Percentiles rank a stretch among this genome's conserved stretches.
Evolutionary conservation across 2,888 invertebrate genomes (phyloP).

Genomic region (Drosophila testacea): DNA sequence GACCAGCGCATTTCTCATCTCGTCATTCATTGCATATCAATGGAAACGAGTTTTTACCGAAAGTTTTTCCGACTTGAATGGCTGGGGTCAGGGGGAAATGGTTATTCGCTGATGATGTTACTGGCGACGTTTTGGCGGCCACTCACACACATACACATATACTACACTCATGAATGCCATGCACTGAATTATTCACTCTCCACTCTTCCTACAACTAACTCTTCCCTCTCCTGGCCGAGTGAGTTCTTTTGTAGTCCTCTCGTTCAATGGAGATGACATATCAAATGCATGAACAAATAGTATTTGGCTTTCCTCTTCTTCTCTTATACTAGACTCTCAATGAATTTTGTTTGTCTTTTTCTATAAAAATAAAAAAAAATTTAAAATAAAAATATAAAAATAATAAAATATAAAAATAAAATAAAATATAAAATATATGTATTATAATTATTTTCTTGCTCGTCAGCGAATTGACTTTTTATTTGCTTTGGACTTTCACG

Average conservation of each 20-base stretch:
- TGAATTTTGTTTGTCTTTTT: constrained; percentile 44
- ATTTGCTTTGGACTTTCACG: background rate
- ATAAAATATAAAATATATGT: too few species aligned
- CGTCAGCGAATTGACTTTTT: constrained; percentile 12
- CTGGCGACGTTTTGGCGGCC: constrained; percentile 55
- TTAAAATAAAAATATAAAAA: too few species aligned
- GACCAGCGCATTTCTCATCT: constrained; percentile 28
- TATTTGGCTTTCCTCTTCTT: constrained; percentile 36
- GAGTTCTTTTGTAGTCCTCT: constrained; percentile 48
- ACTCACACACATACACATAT: constrained; percentile 20
- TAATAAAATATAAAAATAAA: too few species aligned
- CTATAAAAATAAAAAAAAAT: too few species aligned
- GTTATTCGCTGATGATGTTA: constrained; percentile 43
- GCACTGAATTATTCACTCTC: constrained; percentile 46
- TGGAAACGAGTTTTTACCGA: constrained; percentile 66
- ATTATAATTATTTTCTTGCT: constrained; percentile 6
- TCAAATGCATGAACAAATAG: constrained; percentile 67
- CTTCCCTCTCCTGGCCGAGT: constrained; percentile 24
- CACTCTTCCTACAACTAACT: background rate
- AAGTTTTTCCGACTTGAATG: constrained; percentile 40
- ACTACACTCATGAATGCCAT: constrained; percentile 63
- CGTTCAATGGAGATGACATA: constrained; percentile 57
- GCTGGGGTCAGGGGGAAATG: background rate
- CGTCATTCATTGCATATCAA: constrained; percentile 72
- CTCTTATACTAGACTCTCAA: constrained; percentile 44